A percentile compares a stretch with the other conserved stretches of the same genome.
Evolutionary conservation across 2,888 invertebrate species (phyloP).

Genomic region (Furcula furcula): DNA sequence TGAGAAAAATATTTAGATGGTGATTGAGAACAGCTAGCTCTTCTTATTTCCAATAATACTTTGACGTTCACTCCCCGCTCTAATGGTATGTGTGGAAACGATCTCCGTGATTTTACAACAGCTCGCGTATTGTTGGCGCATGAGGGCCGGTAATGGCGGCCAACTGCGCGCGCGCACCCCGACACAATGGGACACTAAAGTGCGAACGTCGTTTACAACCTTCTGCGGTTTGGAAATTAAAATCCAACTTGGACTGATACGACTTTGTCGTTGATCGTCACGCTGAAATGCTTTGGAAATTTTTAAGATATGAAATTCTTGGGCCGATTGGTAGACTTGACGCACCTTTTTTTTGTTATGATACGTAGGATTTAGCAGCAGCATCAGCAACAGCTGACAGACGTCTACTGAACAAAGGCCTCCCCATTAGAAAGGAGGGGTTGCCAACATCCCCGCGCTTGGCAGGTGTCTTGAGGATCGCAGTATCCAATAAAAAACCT

Average conservation of each 20-base stretch:
- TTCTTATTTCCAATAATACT: constrained; percentile 5
- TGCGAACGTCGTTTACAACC: constrained; percentile 70
- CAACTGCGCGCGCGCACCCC: constrained; percentile 29
- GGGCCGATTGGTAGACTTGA: too few species aligned
- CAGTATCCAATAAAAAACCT: too few species aligned
- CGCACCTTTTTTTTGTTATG: too few species aligned
- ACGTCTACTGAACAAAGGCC: too few species aligned
- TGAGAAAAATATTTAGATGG: too few species aligned
- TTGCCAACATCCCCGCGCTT: too few species aligned
- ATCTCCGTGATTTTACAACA: constrained; percentile 51
- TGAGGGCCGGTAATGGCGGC: constrained; percentile 51
- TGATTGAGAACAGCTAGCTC: too few species aligned
- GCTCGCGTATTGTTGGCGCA: constrained; percentile 41
- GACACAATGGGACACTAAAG: constrained; percentile 77
- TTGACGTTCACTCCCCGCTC: constrained; percentile 23
- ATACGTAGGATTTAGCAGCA: too few species aligned
- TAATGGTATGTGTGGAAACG: constrained; percentile 34
- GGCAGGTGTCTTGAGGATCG: too few species aligned
- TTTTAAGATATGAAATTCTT: too few species aligned
- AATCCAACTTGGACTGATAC: constrained; percentile 68
- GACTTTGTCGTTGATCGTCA: constrained; percentile 22
- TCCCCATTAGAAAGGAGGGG: too few species aligned
- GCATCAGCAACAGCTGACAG: too few species aligned
- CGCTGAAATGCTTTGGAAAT: constrained; percentile 10
- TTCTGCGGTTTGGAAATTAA: constrained; percentile 81